Evolutionary conservation across 2,113 vertebrate species (phyloP).

Genomic region (Ardeotis arabs): DNA sequence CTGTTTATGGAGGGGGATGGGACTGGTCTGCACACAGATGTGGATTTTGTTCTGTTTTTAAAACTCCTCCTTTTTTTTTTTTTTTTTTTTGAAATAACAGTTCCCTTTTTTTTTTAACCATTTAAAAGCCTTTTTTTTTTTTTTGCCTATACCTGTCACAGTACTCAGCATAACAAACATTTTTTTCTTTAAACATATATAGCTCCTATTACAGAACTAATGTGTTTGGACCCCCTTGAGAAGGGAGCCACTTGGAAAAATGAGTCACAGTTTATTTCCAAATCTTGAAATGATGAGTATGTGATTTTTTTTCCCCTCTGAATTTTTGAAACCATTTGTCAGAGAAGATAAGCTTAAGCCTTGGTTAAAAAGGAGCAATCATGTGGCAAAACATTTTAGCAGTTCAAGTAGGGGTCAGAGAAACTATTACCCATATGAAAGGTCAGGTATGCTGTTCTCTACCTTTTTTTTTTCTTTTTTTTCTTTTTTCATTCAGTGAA

Average conservation of each 20-base stretch:
- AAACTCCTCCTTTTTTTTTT: background rate
- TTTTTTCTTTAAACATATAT: background rate
- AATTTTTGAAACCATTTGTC: background rate
- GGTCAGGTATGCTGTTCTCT: background rate
- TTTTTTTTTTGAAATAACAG: background rate
- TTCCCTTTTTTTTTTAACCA: background rate
- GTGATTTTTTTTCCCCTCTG: background rate
- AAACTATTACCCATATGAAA: background rate
- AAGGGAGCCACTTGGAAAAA: background rate
- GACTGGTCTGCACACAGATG: background rate
- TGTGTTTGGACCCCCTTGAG: background rate
- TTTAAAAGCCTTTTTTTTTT: background rate
- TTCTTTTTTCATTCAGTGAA: background rate
- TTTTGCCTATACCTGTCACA: background rate
- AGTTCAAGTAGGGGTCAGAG: background rate
- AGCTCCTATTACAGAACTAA: background rate
- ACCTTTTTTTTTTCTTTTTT: background rate
- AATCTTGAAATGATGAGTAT: background rate
- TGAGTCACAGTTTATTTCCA: constrained; percentile 1
- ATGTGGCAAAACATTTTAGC: background rate
- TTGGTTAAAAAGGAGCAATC: background rate
- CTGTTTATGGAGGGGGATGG: background rate
- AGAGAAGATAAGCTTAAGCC: background rate
- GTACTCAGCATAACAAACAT: background rate
- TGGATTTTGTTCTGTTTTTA: background rate